Conservation (phyloP, 2,113 vertebrate species). For the Hyperoodon ampullatus region DNA sequence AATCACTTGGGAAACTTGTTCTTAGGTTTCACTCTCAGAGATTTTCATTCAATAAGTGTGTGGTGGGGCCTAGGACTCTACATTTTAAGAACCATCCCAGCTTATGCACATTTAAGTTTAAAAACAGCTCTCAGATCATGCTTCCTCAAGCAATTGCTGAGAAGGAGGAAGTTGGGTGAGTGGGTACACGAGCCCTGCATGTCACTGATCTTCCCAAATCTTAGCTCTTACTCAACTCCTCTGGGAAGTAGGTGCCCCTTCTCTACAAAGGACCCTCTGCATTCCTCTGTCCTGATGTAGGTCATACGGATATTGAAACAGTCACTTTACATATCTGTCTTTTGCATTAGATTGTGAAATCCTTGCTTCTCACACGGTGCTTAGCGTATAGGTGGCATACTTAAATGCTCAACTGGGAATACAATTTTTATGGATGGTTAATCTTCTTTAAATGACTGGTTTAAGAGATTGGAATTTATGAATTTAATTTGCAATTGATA, state of each 20-base stretch:
- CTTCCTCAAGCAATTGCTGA: not conserved
- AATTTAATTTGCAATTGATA: not conserved
- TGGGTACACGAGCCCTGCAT: not conserved
- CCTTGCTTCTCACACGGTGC: not conserved
- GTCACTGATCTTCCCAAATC: not conserved
- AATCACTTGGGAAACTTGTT: not conserved
- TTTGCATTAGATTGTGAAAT: not conserved
- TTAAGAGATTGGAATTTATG: not conserved
- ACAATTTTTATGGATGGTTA: not conserved
- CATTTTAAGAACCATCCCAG: not conserved
- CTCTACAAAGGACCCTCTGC: not conserved
- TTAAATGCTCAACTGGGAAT: not conserved
- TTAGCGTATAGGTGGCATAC: not conserved
- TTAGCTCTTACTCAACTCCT: not conserved
- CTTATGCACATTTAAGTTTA: not conserved
- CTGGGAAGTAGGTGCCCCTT: not conserved
- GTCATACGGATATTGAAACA: not conserved
- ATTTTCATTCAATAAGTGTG: not conserved
- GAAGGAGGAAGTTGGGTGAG: not conserved
- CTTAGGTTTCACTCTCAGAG: not conserved
- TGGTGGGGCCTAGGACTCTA: not conserved
- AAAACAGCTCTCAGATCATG: not conserved
- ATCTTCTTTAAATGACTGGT: not conserved
- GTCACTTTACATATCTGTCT: not conserved
- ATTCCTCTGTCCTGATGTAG: not conserved